phyloP scores from a whole-genome alignment of 2,888 invertebrate genomes.

The Oscheius sp. region DNA sequence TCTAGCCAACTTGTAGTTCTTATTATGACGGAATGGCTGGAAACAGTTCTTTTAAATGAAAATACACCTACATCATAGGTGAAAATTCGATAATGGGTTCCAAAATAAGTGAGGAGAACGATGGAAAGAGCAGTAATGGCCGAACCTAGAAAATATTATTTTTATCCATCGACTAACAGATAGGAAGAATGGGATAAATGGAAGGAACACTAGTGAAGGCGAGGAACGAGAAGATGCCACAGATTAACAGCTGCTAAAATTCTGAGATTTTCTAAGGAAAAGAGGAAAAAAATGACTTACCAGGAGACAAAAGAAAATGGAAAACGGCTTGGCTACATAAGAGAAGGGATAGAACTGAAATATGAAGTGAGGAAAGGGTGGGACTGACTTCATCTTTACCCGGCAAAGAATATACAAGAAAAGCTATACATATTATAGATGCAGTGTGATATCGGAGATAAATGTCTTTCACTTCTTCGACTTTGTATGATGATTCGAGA shows the following conservation, averaged over 20 bases:
- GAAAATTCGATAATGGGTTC: not conserved
- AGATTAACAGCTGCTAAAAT: no score
- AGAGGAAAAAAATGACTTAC: not conserved
- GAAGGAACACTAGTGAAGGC: not conserved
- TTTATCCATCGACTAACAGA: not conserved
- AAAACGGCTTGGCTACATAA: not conserved
- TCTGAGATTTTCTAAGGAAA: no score
- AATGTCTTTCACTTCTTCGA: not conserved
- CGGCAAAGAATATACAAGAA: not conserved
- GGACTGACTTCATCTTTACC: no score
- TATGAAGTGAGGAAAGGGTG: not conserved
- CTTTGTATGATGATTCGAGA: not conserved
- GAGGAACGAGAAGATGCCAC: no score
- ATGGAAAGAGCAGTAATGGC: not conserved
- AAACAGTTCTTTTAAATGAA: not conserved
- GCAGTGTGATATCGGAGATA: not conserved
- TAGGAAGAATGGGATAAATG: not conserved
- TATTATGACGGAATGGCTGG: conserved; percentile 3
- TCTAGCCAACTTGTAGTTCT: not conserved
- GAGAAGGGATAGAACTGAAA: not conserved
- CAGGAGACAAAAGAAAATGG: not conserved
- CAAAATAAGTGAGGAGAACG: not conserved
- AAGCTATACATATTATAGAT: not conserved
- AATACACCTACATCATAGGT: conserved; percentile 5
- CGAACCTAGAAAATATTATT: not conserved